Conservation (phyloP, 1,140 invertebrate genomes). For the Parapsyche elsis region DNA sequence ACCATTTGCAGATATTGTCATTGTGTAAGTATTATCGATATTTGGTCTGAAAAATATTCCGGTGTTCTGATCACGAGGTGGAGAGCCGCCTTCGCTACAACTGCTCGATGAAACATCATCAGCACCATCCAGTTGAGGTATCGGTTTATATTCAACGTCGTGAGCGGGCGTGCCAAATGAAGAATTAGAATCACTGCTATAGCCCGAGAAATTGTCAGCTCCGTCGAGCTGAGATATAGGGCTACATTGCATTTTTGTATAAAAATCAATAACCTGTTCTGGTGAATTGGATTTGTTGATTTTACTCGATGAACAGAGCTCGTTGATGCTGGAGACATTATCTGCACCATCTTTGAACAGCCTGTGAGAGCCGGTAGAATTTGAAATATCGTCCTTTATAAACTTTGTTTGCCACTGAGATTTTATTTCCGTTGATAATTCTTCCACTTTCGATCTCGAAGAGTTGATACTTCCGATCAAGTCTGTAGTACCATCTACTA, state of each 20-base stretch:
- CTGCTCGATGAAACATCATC: constrained; percentile 73
- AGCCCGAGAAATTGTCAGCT: constrained; percentile 68
- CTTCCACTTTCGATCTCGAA: constrained; percentile 48
- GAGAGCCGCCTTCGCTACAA: constrained; percentile 61
- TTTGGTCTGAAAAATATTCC: constrained; percentile 66
- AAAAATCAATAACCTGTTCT: constrained; percentile 66
- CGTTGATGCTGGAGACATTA: not conserved
- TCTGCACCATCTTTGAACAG: constrained; percentile 24
- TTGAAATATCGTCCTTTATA: constrained; percentile 33
- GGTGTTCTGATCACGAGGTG: constrained; percentile 61
- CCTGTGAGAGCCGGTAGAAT: not conserved
- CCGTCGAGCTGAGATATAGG: constrained; percentile 73
- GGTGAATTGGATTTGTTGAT: constrained; percentile 64
- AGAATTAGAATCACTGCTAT: constrained; percentile 64
- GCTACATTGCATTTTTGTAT: constrained; percentile 67
- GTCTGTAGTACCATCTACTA: constrained; percentile 51
- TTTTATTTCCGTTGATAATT: constrained; percentile 37
- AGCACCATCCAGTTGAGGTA: constrained; percentile 80
- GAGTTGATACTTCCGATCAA: constrained; percentile 40
- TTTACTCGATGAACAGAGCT: constrained; percentile 56
- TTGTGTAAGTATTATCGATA: constrained; percentile 64
- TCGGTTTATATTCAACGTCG: constrained; percentile 64
- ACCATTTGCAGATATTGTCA: constrained; percentile 64
- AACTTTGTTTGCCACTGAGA: constrained; percentile 49
- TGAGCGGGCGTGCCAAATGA: constrained; percentile 60